Evolutionary conservation across 2,113 vertebrate genomes (phyloP), one percentile per base, ranked within the genome.

Genomic region (Typhlomys cinereus): DNA sequence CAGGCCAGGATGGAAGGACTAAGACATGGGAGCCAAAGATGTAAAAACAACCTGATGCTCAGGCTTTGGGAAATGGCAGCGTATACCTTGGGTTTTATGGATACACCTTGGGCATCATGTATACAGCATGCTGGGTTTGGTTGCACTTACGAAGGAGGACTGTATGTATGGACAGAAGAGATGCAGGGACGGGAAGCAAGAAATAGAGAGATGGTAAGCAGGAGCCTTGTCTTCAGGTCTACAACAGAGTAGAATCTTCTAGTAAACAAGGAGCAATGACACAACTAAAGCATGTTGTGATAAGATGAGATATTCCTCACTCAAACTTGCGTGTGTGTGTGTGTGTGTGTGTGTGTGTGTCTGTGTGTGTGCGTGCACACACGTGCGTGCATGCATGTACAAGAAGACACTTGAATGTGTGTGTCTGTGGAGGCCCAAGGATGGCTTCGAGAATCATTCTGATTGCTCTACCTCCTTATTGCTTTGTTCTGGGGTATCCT

Each of bases 81-180:
- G 75, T 83, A 90, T 54, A 41, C 25, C 70, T 31, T 31, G 34
- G 87, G 85, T 54, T 36, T 9, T 0, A 5, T 41, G n/a, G n/a
- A n/a, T n/a, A n/a, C n/a, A n/a, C n/a, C n/a, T n/a, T n/a, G n/a
- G n/a, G n/a, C n/a, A n/a, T 92, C 67, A 23, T 6, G 44, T 48
- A 92, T 70, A 83, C 46, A 74, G 71, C 71, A 41, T 41, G 25
- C 74, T 94, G 82, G 2, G 27, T 67, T 93, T 85, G 86, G 82
- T 84, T 90, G 62, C 90, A 98, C 98, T 98, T 98, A 98, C 97
- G 96, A 94, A 97, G 97, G 96, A 98, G 95, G 95, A 97, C 97
- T 97, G 97, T 48, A 92, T 73, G 79, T 90, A 95, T 78, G 92
- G 94, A 96, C 89, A 97, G 97, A 95, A 96, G 87, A 96, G 96